phyloP scores from a whole-genome alignment of 2,797 vertebrate species.

The Astyanax mexicanus region DNA sequence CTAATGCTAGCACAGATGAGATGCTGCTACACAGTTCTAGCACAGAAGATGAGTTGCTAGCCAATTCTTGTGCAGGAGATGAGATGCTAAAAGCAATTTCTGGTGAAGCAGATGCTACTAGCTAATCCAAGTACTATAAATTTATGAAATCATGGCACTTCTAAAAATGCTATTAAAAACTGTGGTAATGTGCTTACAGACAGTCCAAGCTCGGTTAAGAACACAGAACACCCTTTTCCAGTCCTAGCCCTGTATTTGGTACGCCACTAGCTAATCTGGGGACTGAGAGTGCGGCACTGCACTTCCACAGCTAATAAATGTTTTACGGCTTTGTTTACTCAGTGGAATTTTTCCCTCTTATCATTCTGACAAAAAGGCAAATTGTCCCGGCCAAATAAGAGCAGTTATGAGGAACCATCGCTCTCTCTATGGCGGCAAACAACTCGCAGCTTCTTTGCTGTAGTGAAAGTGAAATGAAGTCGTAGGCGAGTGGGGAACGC shows the following conservation, averaged over 20 bases:
- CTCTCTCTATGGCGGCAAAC: constrained; percentile 21
- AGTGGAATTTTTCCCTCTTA: constrained; percentile 45
- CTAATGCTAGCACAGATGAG: too few species aligned
- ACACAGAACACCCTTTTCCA: not conserved
- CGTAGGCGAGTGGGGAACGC: not conserved
- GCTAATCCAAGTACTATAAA: not conserved
- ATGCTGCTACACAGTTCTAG: not conserved
- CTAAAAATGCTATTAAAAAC: too few species aligned
- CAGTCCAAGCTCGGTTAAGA: too few species aligned
- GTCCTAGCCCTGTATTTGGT: not conserved
- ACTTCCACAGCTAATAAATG: constrained; percentile 59
- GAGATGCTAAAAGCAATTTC: not conserved
- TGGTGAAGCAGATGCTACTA: not conserved
- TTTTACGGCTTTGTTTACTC: constrained; percentile 68
- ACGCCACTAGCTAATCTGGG: not conserved
- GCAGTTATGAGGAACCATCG: constrained; percentile 48
- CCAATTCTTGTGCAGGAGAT: too few species aligned
- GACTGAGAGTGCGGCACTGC: constrained; percentile 14
- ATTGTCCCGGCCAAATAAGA: constrained; percentile 47
- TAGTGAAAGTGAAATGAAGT: constrained; percentile 38
- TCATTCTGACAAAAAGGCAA: constrained; percentile 55
- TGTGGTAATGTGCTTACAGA: too few species aligned
- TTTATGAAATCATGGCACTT: too few species aligned
- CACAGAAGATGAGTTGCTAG: not conserved
- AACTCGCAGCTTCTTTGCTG: constrained; percentile 9